phyloP scores from a whole-genome alignment of 2,888 invertebrate genomes.

The Ptilodon capucinus region DNA sequence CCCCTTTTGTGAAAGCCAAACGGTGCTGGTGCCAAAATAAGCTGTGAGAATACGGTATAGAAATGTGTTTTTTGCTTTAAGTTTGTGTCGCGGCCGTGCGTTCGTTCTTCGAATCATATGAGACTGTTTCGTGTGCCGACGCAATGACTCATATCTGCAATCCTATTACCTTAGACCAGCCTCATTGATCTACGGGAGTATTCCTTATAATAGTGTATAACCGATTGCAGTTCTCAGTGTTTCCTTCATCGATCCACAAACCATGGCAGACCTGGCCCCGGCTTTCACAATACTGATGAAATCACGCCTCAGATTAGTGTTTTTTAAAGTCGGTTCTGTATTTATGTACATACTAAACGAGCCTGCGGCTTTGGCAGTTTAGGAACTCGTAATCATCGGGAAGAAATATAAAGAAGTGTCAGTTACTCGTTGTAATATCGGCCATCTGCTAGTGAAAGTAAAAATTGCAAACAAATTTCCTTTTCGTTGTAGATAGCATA shows the following conservation, averaged over 20 bases:
- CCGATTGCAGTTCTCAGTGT: conserved; percentile 33
- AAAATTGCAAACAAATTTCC: too few relatives aligned
- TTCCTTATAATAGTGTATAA: conserved; percentile 34
- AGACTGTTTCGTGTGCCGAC: conserved; percentile 48
- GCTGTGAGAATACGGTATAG: conserved; percentile 43
- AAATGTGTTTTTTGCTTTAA: conserved; percentile 39
- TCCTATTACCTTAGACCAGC: conserved; percentile 46
- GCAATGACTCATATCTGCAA: conserved; percentile 48
- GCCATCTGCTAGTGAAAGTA: too few relatives aligned
- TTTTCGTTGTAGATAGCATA: too few relatives aligned
- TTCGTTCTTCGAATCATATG: conserved; percentile 14
- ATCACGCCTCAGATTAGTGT: conserved; percentile 6
- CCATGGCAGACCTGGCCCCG: conserved; percentile 37
- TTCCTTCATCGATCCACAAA: conserved; percentile 39
- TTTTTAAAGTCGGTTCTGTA: not conserved
- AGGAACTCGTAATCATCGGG: too few relatives aligned
- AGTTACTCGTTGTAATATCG: too few relatives aligned
- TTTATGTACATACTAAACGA: not conserved
- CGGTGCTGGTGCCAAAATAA: conserved; percentile 52
- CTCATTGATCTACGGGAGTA: conserved; percentile 29
- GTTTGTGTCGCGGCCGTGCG: conserved; percentile 15
- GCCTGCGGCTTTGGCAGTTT: too few relatives aligned
- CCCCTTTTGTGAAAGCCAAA: conserved; percentile 40
- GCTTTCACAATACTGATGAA: too few relatives aligned
- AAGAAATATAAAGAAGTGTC: too few relatives aligned